These are phyloP conservation scores for Euplagia quadripunctaria DNA, from an alignment of 2,888 invertebrate species.

Conservation along the genomic window DNA sequence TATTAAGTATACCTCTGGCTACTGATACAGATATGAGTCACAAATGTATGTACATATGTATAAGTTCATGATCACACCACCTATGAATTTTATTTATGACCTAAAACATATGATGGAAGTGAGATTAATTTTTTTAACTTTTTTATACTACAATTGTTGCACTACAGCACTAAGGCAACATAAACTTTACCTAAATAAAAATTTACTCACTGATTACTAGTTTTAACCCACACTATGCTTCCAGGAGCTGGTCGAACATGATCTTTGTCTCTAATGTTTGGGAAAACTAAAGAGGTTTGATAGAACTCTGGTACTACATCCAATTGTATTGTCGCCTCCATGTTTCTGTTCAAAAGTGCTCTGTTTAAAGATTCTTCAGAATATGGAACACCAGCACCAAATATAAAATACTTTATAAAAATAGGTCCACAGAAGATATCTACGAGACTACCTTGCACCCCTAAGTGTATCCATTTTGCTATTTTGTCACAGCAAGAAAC, in stretches of 20 bases:
- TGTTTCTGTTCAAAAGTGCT: conserved; percentile 78
- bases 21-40: no score
- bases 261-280: conserved; percentile 55
- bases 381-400: conserved; percentile 90
- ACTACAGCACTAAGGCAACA: not conserved
- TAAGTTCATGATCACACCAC: no score
- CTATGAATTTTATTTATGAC: no score
- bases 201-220: conserved; percentile 58
- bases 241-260: conserved; percentile 67
- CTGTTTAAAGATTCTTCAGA: conserved; percentile 87
- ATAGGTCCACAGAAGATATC: conserved; percentile 89
- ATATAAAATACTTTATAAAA: conserved; percentile 90
- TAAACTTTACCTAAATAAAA: not conserved
- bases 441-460: conserved; percentile 94
- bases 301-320: conserved; percentile 61
- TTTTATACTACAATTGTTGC: not conserved
- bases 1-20: no score
- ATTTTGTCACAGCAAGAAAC: conserved; percentile 98
- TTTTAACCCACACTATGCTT: conserved; percentile 76
- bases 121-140: no score
- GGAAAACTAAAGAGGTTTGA: conserved; percentile 64
- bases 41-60: no score
- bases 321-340: conserved; percentile 36
- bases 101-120: no score
- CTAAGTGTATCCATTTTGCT: conserved; percentile 95